These are phyloP conservation scores for Physocephala rufipes DNA, from an alignment of 2,888 invertebrate species.

Conservation along the genomic window DNA sequence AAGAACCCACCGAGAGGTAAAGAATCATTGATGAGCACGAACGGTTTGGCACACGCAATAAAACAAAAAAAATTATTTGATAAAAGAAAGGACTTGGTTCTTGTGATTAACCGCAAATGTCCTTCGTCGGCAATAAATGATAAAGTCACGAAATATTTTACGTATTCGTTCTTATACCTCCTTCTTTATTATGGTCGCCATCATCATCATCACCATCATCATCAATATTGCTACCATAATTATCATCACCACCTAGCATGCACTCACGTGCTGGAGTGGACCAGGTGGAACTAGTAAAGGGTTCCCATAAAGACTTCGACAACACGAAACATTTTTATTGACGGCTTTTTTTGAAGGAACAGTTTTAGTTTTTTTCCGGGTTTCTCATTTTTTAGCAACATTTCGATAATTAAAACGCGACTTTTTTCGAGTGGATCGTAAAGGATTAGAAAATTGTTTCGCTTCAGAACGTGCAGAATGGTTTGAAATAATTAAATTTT, in stretches of 20 bases:
- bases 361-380: background rate
- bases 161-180: background rate
- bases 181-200: background rate
- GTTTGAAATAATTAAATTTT: slow-evolving; percentile 18
- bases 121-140: background rate
- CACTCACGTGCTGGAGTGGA: too few species aligned
- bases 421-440: background rate
- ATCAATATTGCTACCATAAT: background rate
- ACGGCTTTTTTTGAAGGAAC: too few species aligned
- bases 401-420: slow-evolving; percentile 15
- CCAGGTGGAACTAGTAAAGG: too few species aligned
- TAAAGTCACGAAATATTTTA: slow-evolving; percentile 20
- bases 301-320: background rate
- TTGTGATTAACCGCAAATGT: slow-evolving; percentile 20
- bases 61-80: slow-evolving; percentile 6
- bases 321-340: too few species aligned
- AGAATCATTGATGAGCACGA: background rate
- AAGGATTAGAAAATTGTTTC: slow-evolving; percentile 4
- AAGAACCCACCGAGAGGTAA: background rate
- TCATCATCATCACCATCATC: background rate
- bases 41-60: background rate
- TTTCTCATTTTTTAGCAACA: background rate
- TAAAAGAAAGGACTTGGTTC: background rate
- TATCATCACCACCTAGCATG: background rate
- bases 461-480: background rate